Base-by-base conservation (phyloP, 2,888 invertebrate genomes). In the Lochmaea capreae region DNA sequence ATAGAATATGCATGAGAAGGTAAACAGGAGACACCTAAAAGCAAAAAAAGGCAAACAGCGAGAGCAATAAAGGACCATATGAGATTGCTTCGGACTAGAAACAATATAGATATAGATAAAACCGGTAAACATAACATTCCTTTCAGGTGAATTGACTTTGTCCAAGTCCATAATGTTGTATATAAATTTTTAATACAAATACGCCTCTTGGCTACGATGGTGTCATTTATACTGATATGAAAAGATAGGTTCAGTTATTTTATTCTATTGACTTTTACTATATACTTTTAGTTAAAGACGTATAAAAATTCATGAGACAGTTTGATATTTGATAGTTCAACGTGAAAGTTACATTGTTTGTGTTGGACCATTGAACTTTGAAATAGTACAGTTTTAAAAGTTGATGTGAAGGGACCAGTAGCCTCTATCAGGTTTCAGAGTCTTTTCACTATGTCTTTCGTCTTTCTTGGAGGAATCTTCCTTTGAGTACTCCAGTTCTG, bases 61-160 rank as follows among this genome's bases (percentile, higher is more conserved):
- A 54, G 9, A 61, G 39, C 70, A 70, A 68, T 74, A 74, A 71
- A 74, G 66, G 74, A 62, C 74, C 57, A 18, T 67, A 63, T 62
- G 71, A 74, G 71, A 74, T 74, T 74, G 71, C 68, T 65, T 59
- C 65, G 68, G 65, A 65, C 74, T 65, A 68, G 67, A 43, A 74
- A 71, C 71, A 74, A 74, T 71, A 65, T 71, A 67, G 74, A 74
- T 68, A 62, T 67, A 65, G 65, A 74, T 74, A 68, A 71, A 74
- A 71, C 68, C 71, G 58, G 59, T 71, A 72, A 54, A 72, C 58
- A 67, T 72, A 71, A 52, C 52, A 71, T 71, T 71, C 74, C 74
- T 74, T 74, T 74, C 71, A 74, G 65, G 74, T 74, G 54, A 74
- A 74, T 74, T 74, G 74, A 68, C 59, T 74, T 71, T 65, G 65